phyloP scores from a whole-genome alignment of 2,888 invertebrate genomes.

The Gandaritis pyraliata region DNA sequence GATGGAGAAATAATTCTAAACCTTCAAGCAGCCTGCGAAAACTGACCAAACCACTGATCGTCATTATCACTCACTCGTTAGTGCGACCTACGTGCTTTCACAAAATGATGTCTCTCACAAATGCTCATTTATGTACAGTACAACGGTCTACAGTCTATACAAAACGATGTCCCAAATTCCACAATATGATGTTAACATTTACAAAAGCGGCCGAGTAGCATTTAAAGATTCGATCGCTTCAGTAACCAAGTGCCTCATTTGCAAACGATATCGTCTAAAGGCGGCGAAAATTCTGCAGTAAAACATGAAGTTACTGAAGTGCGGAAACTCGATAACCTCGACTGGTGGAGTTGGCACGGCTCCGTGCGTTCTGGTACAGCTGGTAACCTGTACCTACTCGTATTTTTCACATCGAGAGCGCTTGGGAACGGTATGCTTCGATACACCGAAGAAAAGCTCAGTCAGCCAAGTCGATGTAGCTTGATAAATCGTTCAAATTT shows the following conservation, averaged over 20 bases:
- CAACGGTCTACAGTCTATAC: too few relatives aligned
- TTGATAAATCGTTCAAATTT: background rate
- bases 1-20: too few relatives aligned
- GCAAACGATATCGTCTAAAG: conserved; percentile 18
- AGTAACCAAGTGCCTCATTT: conserved; percentile 8
- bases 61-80: too few relatives aligned
- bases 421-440: background rate
- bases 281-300: conserved; percentile 28
- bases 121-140: too few relatives aligned
- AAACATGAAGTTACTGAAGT: conserved; percentile 32
- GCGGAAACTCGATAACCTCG: conserved; percentile 26
- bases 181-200: background rate
- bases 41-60: too few relatives aligned
- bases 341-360: conserved; percentile 13
- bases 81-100: too few relatives aligned
- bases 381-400: conserved; percentile 8
- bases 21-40: too few relatives aligned
- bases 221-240: background rate
- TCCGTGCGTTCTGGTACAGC: conserved; percentile 9
- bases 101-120: too few relatives aligned
- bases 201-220: background rate
- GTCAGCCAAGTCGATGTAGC: background rate
- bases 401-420: background rate
- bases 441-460: conserved; percentile 1
- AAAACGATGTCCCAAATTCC: too few relatives aligned